Evolutionary conservation across 2,888 invertebrate genomes (phyloP), one percentile per base, ranked within the genome.

Genomic region (Meta bourneti): DNA sequence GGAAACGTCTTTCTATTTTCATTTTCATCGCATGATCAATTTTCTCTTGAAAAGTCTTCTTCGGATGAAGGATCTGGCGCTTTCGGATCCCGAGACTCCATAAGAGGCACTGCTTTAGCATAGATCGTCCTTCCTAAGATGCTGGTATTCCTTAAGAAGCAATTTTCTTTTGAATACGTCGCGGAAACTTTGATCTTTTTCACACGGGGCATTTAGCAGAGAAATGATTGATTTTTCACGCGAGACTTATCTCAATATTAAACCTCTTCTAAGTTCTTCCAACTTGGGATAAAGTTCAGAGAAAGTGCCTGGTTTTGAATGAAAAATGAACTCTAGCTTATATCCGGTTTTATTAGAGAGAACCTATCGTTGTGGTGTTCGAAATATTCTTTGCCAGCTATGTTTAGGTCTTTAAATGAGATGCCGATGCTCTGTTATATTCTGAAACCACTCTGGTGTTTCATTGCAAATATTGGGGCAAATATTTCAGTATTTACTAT

Each of bases 221-320:
- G 20, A 61, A 84, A 75, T 86, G 85, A 86, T 86, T 86, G 85
- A 86, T 86, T 86, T 78, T 86, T 77, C 85, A 70, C 51, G 70
- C 70, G 8, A 49, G 85, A 86, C 69, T 52, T 70, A 13, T 19
- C 51, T 7, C 69, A 51, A 78, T 78, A 86, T n/a, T n/a, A n/a
- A n/a, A 77, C 69, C 85, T 75, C 75, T 75, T 75, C 75, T 75
- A 84, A 84, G 75, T 70, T 71, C 81, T 51, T 11, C 51, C 49
- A n/a, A 70, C 48, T 78, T 70, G 48, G 20, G 70, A 69, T 86
- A 70, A 69, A 86, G 16, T 81, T 81, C 54, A 19, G 49, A 77
- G 69, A 51, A 82, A 19, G 19, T 34, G 34, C 61, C 19, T 0
- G 61, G 77, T 86, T 77, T 78, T 83, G 51, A 83, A 74, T 83